Base-by-base conservation (phyloP, 1,140 invertebrate genomes). In the Centruroides sculpturatus region DNA sequence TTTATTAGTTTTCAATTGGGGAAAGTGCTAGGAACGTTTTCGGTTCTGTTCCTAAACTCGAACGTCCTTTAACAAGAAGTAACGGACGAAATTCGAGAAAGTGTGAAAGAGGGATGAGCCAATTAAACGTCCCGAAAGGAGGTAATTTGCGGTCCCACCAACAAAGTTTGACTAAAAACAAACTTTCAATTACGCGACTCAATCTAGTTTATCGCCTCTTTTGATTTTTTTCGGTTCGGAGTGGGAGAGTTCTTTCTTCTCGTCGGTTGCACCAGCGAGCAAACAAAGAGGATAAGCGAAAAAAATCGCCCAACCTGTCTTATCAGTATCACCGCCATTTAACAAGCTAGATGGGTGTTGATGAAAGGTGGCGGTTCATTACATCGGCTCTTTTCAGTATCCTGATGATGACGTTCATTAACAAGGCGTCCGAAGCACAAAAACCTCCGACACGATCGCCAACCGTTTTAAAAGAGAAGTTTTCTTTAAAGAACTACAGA, bases 401-500 rank as follows among this genome's bases (percentile, higher is more conserved):
- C 23, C 23, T 51, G 12, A 51, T 34, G 23, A 51, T 34, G 12
- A 51, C 23, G 23, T 13, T 51, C 12, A n/a, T n/a, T 51, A 51
- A 13, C 23, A 51, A 34, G 23, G 50, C 12, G 50, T n/a, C 12
- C 12, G 23, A 13, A 34, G 12, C 12, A 51, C 12, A 51, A 51
- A 51, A 51, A 51, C 23, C 23, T 51, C 50, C 12, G 12, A n/a
- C 23, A 10, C 50, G 23, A 13, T 51, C 23, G 23, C 50, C 12
- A 51, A 51, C 50, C 23, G 50, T 51, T 51, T 13, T 51, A 13
- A 51, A 51, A 51, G 50, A 34, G 50, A 51, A 34, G 12, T n/a
- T 51, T 51, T 51, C 23, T 51, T 51, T 51, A 51, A 51, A 62
- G 61, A 62, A 46, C 3, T 47, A 58, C 50, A 62, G 59, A 59